A percentile compares a stretch with the other conserved stretches of the same genome.
Evolutionary conservation across 2,113 vertebrate genomes (phyloP).

Genomic region (Dinomys branickii): DNA sequence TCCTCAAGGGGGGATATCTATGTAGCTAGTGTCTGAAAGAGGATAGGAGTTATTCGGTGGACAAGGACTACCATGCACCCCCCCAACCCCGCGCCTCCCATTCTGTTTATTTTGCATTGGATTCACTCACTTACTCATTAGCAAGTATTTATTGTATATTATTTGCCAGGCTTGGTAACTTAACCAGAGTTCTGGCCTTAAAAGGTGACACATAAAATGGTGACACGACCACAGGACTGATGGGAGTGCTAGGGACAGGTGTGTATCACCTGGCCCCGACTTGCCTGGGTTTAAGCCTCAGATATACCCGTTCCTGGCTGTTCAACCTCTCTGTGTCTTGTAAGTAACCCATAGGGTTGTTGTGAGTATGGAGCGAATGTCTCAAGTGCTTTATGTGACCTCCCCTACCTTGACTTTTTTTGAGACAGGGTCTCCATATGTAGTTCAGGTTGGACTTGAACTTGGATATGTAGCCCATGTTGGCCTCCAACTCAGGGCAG

Average conservation of each 20-base stretch:
- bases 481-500: background rate
- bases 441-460: background rate
- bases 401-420: background rate
- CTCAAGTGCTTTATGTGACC: background rate
- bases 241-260: background rate
- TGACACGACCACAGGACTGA: background rate
- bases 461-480: background rate
- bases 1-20: background rate
- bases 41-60: background rate
- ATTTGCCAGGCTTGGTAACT: background rate
- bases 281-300: background rate
- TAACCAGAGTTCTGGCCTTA: background rate
- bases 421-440: background rate
- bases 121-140: conserved; percentile 25
- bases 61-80: background rate
- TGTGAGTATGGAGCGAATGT: background rate
- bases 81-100: background rate
- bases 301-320: background rate
- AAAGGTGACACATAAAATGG: background rate
- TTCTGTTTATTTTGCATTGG: background rate
- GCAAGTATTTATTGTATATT: conserved; percentile 11
- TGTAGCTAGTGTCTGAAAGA: background rate
- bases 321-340: background rate
- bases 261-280: background rate
- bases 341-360: background rate